Percentiles rank a stretch among this genome's conserved stretches.
Evolutionary conservation across 2,888 invertebrate species (phyloP).

Genomic region (Idaea biselata): DNA sequence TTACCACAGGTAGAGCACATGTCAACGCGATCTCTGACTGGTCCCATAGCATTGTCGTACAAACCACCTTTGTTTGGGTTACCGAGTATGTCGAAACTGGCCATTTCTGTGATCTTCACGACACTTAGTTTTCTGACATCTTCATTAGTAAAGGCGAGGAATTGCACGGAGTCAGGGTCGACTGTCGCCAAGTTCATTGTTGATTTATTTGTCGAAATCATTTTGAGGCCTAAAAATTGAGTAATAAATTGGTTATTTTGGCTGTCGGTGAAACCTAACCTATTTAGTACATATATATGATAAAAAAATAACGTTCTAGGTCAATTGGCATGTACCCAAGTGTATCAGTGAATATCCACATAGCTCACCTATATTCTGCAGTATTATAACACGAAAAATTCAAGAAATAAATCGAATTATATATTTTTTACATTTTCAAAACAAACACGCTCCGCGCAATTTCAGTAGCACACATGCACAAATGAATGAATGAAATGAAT

Average conservation of each 20-base stretch:
- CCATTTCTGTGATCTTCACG: constrained; percentile 87
- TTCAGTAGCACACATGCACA: not conserved
- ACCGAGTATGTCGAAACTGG: constrained; percentile 90
- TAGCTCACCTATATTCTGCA: not conserved
- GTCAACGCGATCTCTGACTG: constrained; percentile 82
- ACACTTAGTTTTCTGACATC: constrained; percentile 91
- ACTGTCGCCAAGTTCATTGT: constrained; percentile 38
- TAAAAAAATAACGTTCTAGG: no score
- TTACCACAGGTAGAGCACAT: constrained; percentile 90
- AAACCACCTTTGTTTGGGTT: constrained; percentile 93
- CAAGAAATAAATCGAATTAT: not conserved
- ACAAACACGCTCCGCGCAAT: not conserved
- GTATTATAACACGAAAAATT: not conserved
- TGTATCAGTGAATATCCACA: not conserved
- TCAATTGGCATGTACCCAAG: not conserved
- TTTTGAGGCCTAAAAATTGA: constrained; percentile 37
- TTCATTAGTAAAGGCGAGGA: constrained; percentile 87
- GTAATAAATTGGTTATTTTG: constrained; percentile 14
- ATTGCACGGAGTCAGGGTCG: constrained; percentile 75
- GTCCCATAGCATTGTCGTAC: constrained; percentile 92
- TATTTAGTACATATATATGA: not conserved
- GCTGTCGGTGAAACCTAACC: constrained; percentile 32
- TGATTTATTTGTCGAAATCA: constrained; percentile 44
- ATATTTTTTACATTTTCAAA: not conserved
- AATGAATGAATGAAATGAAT: not conserved